A percentile compares a stretch with the other conserved stretches of the same genome.
Conservation (phyloP, 30 jellyfish, hydroid and myxozoan species). For the Pelagia noctiluca region DNA sequence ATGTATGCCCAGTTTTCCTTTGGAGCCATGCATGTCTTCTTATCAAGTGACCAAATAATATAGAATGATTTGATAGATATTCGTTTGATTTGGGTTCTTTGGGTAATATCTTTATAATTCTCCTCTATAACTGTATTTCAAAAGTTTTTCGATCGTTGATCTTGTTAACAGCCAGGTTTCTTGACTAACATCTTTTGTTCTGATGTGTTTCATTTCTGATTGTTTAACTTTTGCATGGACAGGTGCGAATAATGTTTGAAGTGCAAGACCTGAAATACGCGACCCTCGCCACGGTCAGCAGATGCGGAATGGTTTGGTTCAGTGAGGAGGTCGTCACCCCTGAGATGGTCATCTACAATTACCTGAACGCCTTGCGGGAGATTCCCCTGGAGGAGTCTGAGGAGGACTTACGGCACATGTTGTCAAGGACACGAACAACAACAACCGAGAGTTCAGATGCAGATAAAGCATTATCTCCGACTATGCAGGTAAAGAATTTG, state of each 20-base stretch:
- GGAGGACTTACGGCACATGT: slow-evolving; percentile 70
- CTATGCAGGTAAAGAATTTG: slow-evolving; percentile 97
- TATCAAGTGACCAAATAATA: no score
- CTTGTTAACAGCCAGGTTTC: no score
- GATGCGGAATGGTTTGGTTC: slow-evolving; percentile 99
- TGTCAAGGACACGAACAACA: slow-evolving; percentile 26
- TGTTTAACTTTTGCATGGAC: background rate
- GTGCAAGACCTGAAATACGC: slow-evolving; percentile 97
- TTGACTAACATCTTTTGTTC: no score
- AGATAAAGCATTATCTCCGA: slow-evolving; percentile 88
- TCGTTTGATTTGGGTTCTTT: no score
- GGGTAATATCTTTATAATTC: no score
- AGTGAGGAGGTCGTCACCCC: slow-evolving; percentile 98
- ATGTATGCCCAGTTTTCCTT: no score
- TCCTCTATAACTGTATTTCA: no score
- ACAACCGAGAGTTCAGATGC: slow-evolving; percentile 49
- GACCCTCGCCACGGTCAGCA: slow-evolving; percentile 99
- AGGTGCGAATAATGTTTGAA: slow-evolving; percentile 99
- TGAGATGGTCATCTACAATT: slow-evolving; percentile 89
- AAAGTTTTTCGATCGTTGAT: no score
- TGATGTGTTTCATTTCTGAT: background rate
- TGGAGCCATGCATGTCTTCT: no score
- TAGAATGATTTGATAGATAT: no score
- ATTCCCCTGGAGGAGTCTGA: slow-evolving; percentile 95
- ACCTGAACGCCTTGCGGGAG: slow-evolving; percentile 55